These are phyloP conservation scores for Drosophila nebulosa DNA, from an alignment of 1,140 invertebrate genomes.

Conservation along the genomic window DNA sequence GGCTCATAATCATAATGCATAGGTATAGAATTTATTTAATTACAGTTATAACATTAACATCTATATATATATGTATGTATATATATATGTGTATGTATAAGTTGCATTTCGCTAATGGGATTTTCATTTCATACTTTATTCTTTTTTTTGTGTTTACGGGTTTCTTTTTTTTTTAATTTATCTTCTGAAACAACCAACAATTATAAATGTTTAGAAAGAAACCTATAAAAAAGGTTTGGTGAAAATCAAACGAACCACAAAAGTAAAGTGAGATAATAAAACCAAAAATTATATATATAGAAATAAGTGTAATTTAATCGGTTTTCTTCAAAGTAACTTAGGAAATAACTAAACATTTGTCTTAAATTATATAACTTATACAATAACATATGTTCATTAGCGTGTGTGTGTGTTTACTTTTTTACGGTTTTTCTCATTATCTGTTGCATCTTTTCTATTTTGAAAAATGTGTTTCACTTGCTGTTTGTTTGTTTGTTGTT, in stretches of 20 bases:
- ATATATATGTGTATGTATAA: slow-evolving; percentile 67
- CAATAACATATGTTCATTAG: slow-evolving; percentile 59
- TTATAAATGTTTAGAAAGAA: slow-evolving; percentile 9
- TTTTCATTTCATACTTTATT: slow-evolving; percentile 17
- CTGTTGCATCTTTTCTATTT: slow-evolving; percentile 56
- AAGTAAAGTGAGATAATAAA: slow-evolving; percentile 12
- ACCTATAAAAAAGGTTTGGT: not conserved
- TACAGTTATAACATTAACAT: slow-evolving; percentile 77
- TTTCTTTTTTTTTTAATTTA: slow-evolving; percentile 18
- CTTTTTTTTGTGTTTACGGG: slow-evolving; percentile 13
- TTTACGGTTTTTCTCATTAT: slow-evolving; percentile 20
- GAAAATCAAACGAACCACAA: slow-evolving; percentile 9
- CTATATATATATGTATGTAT: slow-evolving; percentile 69
- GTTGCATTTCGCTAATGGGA: slow-evolving; percentile 67
- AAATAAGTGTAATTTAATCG: slow-evolving; percentile 76
- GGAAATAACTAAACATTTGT: slow-evolving; percentile 75
- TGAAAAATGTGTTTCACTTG: slow-evolving; percentile 63
- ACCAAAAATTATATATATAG: slow-evolving; percentile 44
- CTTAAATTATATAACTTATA: slow-evolving; percentile 68
- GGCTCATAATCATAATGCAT: slow-evolving; percentile 41
- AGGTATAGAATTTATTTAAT: slow-evolving; percentile 78
- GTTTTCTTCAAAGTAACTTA: slow-evolving; percentile 73
- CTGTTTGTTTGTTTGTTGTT: slow-evolving; percentile 34
- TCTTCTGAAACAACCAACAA: slow-evolving; percentile 22
- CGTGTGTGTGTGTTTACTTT: slow-evolving; percentile 46